Percentiles rank a stretch among this genome's conserved stretches.
Evolutionary conservation across 2,888 invertebrate genomes (phyloP).

Genomic region (Drosophila yooni): DNA sequence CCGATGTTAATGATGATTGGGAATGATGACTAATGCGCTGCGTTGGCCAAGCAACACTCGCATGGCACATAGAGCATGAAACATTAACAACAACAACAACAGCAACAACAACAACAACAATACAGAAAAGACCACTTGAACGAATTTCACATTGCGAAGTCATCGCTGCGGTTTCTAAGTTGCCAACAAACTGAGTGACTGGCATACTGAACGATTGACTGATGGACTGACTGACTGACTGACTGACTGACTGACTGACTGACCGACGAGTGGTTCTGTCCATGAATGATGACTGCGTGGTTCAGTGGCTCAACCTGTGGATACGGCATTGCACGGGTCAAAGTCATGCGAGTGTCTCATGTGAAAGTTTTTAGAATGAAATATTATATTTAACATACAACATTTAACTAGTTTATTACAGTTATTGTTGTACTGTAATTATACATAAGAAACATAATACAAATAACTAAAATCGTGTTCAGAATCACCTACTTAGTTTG

Average conservation of each 20-base stretch:
- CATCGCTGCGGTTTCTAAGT: conserved; percentile 46
- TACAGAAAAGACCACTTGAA: conserved; percentile 28
- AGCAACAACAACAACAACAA: conserved; percentile 5
- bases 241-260: conserved; percentile 1
- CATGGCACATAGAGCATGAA: conserved; percentile 39
- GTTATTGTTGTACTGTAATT: not conserved
- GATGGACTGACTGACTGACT: not conserved
- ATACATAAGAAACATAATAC: too few relatives aligned
- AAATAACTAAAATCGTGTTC: not conserved
- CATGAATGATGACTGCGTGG: conserved; percentile 53
- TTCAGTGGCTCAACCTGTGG: conserved; percentile 51
- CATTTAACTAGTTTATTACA: not conserved
- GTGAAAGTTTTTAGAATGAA: not conserved
- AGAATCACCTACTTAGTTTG: not conserved
- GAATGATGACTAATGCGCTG: conserved; percentile 44
- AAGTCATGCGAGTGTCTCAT: conserved; percentile 10
- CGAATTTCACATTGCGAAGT: conserved; percentile 46
- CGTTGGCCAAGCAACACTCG: conserved; percentile 46
- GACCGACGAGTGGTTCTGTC: conserved; percentile 20
- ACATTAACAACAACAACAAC: conserved; percentile 16
- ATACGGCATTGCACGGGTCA: conserved; percentile 28
- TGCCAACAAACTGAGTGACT: conserved; percentile 11
- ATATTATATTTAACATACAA: not conserved
- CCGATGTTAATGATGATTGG: conserved; percentile 26
- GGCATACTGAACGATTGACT: conserved; percentile 9